phyloP scores from a whole-genome alignment of 2,888 invertebrate species.

The Harpalus rubripes region DNA sequence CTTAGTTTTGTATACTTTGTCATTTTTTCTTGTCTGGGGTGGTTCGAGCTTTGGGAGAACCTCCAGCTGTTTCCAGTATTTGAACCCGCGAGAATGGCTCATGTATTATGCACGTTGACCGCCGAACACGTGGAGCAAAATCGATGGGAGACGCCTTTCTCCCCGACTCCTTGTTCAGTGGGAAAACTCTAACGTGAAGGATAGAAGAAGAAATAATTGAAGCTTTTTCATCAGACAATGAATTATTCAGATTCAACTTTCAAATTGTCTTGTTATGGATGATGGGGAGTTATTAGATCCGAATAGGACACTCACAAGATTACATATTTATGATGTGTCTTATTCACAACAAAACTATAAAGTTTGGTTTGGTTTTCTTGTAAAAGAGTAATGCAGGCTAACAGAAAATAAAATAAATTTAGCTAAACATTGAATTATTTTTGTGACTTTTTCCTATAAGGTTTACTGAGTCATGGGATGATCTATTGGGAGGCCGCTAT shows the following conservation, averaged over 20 bases:
- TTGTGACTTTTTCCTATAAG: too few relatives aligned
- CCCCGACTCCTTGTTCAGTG: background rate
- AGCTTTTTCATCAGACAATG: background rate
- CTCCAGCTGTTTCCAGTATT: background rate
- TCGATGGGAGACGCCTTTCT: constrained; percentile 2
- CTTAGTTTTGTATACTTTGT: too few relatives aligned
- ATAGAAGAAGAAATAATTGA: constrained; percentile 13
- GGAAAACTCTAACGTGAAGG: background rate
- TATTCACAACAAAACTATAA: too few relatives aligned
- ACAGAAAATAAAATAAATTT: too few relatives aligned
- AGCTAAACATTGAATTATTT: too few relatives aligned
- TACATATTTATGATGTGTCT: too few relatives aligned
- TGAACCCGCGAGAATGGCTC: background rate
- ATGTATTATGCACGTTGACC: constrained; percentile 32
- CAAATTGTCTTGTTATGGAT: background rate
- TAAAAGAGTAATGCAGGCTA: too few relatives aligned
- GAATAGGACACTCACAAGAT: background rate
- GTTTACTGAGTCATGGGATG: too few relatives aligned
- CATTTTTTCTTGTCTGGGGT: too few relatives aligned
- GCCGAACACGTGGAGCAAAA: constrained; percentile 25
- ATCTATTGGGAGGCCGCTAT: too few relatives aligned
- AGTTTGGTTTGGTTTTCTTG: too few relatives aligned
- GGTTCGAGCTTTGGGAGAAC: background rate
- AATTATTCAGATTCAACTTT: background rate
- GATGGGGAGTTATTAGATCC: background rate